Base-by-base conservation (phyloP, 2,888 invertebrate genomes). In the Caenorhabditis macrosperma region DNA sequence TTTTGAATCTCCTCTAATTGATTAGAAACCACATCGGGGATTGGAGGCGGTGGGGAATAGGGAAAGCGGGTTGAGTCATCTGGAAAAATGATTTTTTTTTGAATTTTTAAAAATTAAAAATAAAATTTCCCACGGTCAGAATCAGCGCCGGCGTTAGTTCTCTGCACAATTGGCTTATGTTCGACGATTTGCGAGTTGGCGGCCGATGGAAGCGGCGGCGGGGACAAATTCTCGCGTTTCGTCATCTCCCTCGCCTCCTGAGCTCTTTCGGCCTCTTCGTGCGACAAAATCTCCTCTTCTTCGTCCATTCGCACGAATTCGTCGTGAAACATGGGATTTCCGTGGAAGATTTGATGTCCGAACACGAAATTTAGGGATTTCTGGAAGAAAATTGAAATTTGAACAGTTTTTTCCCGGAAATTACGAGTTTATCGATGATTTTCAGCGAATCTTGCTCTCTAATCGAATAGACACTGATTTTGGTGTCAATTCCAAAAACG, bases 351-450 rank as follows among this genome's bases (percentile, higher is more conserved):
- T 12, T 33, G 28, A 4, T 20, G 7, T 46, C 44, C 30, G 33
- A 67, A 67, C 7, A 44, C 38, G 33, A 46, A 57, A n/a, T 55
- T 55, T n/a, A 41, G 10, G 0, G 6, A 4, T 46, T 33, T 44
- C 57, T 67, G 22, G 26, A 20, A 17, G 46, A 46, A 46, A 22
- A 20, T 46, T 5, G 33, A 33, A 33, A 33, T 17, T 57, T 38
- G 17, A 22, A 20, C 2, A 20, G 12, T 35, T 38, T 38, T 38
- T 30, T 38, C 15, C 38, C 6, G 15, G 15, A 24, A 26, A 22
- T 35, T 38, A 71, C 69, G 60, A 71, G n/a, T 6, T 33, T 17
- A 7, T 54, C 22, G 1, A 38, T 26, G 5, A 30, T 44, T 20
- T 54, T n/a, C 26, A 50, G n/a, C 24, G 69, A 52, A 3, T 22